Evolutionary conservation across 2,113 vertebrate genomes (phyloP), one percentile per base, ranked within the genome.

Genomic region (Sarotherodon lohbergeri): DNA sequence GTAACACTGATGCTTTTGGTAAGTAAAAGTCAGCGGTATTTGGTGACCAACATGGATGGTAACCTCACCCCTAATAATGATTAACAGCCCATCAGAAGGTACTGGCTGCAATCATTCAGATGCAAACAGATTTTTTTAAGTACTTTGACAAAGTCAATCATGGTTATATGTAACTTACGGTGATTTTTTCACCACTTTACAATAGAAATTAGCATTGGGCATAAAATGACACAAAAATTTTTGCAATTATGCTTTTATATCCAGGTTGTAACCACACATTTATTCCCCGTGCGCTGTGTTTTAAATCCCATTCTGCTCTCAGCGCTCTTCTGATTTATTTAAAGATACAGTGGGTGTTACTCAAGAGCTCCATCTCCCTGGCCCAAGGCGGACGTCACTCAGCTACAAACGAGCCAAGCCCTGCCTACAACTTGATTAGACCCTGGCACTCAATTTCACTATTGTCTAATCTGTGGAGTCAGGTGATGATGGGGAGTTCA

Each of bases 381-480:
- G 79, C 92, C 87, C 9, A 10, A 5, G 90, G 94, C 83, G 0
- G 12, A 36, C 17, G 50, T 83, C 57, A 34, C 41, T 73, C 48
- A 12, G 88, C 63, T 71, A 55, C 85, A 90, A 86, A 92, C 24
- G 22, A 76, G 83, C 76, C 50, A 12, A 80, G 86, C 66, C 22
- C 19, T 13, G 79, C 81, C 59, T 5, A 24, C 86, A 88, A 90
- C 90, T 89, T 14, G 89, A 88, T 94, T 91, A 91, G 82, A 91
- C 85, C 63, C 86, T 39, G 91, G 16, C 91, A 90, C 92, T 95
- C 93, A 78, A 22, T 88, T 92, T 86, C 80, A 50, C 87, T 81
- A 66, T 93, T 57, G 2, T 41, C 89, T 92, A 89, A 95, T 95
- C 85, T 76, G 87, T 43, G 59, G 17, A 57, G 92, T 90, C 90